These are phyloP conservation scores for Samia ricini DNA, from an alignment of 1,140 invertebrate genomes.

Conservation along the genomic window DNA sequence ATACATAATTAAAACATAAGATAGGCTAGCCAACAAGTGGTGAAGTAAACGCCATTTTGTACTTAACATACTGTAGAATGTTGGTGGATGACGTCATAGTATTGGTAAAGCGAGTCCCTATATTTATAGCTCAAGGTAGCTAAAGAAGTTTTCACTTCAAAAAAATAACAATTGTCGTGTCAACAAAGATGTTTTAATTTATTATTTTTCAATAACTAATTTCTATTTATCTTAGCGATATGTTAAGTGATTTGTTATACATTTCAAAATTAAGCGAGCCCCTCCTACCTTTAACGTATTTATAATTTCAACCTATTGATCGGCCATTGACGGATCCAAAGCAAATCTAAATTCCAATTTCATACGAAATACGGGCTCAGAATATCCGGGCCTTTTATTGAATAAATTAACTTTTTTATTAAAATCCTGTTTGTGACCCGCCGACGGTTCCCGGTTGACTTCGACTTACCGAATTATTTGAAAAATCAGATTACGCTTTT, in stretches of 20 bases:
- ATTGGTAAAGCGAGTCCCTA: too few relatives aligned
- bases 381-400: conserved; percentile 54
- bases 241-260: not conserved
- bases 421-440: conserved; percentile 61
- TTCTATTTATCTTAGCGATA: not conserved
- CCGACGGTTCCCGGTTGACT: conserved; percentile 18
- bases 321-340: conserved; percentile 40
- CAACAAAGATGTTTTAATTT: not conserved
- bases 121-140: too few relatives aligned
- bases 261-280: not conserved
- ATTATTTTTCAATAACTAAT: not conserved
- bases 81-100: too few relatives aligned
- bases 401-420: conserved; percentile 73
- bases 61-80: too few relatives aligned
- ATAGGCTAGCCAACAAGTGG: too few relatives aligned
- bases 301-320: conserved; percentile 25
- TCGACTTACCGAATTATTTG: conserved; percentile 43
- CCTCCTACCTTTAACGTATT: conserved; percentile 14
- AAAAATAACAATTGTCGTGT: too few relatives aligned
- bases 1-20: too few relatives aligned
- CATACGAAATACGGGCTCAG: conserved; percentile 47
- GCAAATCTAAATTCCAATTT: conserved; percentile 47
- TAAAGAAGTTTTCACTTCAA: too few relatives aligned
- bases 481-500: conserved; percentile 34
- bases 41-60: too few relatives aligned